Evolutionary conservation across 2,888 invertebrate species (phyloP).

Genomic region (Oligia strigilis): DNA sequence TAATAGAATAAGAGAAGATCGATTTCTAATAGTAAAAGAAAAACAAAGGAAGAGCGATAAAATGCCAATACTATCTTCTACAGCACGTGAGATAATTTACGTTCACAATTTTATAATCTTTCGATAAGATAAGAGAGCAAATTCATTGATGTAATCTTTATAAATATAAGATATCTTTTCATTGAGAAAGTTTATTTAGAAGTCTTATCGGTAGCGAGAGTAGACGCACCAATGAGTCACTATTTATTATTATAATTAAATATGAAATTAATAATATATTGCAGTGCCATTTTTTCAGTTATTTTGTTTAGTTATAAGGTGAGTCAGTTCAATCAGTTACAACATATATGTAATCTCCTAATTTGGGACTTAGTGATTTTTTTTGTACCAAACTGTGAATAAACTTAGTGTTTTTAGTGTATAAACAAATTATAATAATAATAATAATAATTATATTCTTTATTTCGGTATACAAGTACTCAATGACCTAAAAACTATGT

Average conservation of each 20-base stretch:
- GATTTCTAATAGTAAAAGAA: not conserved
- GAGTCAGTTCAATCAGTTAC: constrained; percentile 30
- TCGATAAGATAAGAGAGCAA: constrained; percentile 58
- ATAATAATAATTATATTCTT: no score
- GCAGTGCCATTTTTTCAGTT: constrained; percentile 53
- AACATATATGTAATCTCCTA: not conserved
- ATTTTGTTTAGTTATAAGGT: constrained; percentile 66
- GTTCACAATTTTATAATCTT: constrained; percentile 36
- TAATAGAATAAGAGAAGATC: not conserved
- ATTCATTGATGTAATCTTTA: constrained; percentile 56
- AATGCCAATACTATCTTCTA: constrained; percentile 4
- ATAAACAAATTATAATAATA: not conserved
- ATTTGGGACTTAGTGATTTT: not conserved
- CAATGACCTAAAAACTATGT: no score
- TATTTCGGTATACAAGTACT: no score
- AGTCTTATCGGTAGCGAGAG: constrained; percentile 23
- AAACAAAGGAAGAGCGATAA: constrained; percentile 27
- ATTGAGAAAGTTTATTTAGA: constrained; percentile 28
- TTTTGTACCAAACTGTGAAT: not conserved
- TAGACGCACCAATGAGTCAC: constrained; percentile 43
- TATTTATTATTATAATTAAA: constrained; percentile 52
- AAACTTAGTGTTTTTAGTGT: not conserved
- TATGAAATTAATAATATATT: constrained; percentile 66
- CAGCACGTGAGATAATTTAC: constrained; percentile 57
- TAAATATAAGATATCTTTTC: constrained; percentile 49